Percentiles rank a stretch among this genome's conserved stretches.
phyloP scores from a whole-genome alignment of 2,888 invertebrate genomes.

The Cephus rjabovi region DNA sequence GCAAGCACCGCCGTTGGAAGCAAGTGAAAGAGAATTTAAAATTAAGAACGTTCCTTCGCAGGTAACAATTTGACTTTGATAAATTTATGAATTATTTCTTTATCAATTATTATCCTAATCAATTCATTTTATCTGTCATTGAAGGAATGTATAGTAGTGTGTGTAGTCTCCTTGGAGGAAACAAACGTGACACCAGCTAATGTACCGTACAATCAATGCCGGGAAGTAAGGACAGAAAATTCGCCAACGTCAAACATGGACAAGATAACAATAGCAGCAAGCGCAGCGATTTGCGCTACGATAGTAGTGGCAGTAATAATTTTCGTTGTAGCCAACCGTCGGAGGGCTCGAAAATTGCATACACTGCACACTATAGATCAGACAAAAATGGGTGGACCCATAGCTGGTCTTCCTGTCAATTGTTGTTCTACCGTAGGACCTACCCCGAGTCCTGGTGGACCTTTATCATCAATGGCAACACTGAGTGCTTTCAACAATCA shows the following conservation, averaged over 20 bases:
- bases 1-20: slow-evolving; percentile 89
- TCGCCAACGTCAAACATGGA: slow-evolving; percentile 91
- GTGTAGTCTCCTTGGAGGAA: slow-evolving; percentile 91
- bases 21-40: slow-evolving; percentile 91
- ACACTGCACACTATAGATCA: slow-evolving; percentile 73
- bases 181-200: slow-evolving; percentile 88
- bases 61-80: slow-evolving; percentile 67
- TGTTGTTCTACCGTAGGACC: slow-evolving; percentile 81
- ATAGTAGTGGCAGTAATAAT: slow-evolving; percentile 91
- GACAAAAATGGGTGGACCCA: slow-evolving; percentile 76
- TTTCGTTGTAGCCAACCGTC: slow-evolving; percentile 87
- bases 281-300: slow-evolving; percentile 92
- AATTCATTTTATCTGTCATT: slow-evolving; percentile 36
- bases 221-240: slow-evolving; percentile 88
- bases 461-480: slow-evolving; percentile 84
- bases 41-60: slow-evolving; percentile 92
- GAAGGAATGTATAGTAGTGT: slow-evolving; percentile 93
- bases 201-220: slow-evolving; percentile 87
- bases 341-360: slow-evolving; percentile 83
- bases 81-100: not conserved
- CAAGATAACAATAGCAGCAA: slow-evolving; percentile 93
- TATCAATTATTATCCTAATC: not conserved
- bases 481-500: slow-evolving; percentile 87
- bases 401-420: slow-evolving; percentile 81
- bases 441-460: slow-evolving; percentile 83